Conservation (phyloP, 2,113 vertebrate species). For the Mungos mungo region DNA sequence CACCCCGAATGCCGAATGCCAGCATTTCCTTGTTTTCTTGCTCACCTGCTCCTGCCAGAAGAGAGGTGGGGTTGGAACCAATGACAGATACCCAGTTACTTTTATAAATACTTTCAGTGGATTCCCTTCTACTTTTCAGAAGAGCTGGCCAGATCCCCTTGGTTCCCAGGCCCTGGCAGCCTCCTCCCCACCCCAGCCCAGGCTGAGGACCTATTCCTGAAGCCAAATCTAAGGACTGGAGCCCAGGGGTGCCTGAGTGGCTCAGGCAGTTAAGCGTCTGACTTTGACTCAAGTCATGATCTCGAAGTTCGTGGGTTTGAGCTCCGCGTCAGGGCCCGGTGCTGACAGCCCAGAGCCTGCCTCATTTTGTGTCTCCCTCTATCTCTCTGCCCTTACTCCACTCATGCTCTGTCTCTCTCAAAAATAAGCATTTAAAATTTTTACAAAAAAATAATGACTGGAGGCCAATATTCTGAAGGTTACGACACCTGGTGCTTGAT, state of each 20-base stretch:
- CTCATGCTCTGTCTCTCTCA: too few species aligned
- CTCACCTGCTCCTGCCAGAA: background rate
- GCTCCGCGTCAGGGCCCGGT: too few species aligned
- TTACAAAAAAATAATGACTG: background rate
- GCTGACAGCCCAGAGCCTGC: too few species aligned
- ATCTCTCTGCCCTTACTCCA: too few species aligned
- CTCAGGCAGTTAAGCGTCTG: too few species aligned
- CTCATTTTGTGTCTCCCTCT: too few species aligned
- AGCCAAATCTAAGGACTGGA: background rate
- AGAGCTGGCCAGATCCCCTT: background rate
- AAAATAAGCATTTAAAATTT: too few species aligned
- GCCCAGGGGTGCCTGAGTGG: too few species aligned
- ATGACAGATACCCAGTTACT: constrained; percentile 19
- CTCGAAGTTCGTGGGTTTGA: too few species aligned
- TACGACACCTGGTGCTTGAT: background rate
- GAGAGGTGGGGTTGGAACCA: background rate
- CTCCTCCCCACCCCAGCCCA: background rate
- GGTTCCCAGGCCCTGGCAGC: background rate
- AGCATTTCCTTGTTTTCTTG: background rate
- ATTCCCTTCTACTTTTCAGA: background rate
- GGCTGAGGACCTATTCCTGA: background rate
- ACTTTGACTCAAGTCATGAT: too few species aligned
- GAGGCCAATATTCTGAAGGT: background rate
- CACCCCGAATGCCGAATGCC: background rate
- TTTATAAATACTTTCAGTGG: background rate